Evolutionary conservation across 1,140 invertebrate species (phyloP), one percentile per base, ranked within the genome.

Genomic region (Drosophila melanica): DNA sequence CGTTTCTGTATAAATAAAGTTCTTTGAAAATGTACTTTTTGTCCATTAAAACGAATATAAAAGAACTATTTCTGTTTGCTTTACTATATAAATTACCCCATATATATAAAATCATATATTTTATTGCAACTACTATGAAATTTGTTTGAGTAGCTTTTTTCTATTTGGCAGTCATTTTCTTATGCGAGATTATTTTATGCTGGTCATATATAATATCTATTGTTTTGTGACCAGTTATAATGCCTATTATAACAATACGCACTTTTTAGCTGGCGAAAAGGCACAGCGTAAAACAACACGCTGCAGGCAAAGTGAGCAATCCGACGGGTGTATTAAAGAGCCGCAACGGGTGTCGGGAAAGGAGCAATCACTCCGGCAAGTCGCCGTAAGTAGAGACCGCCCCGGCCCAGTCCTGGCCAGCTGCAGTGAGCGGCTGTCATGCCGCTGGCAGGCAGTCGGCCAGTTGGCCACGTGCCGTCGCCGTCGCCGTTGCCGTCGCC

Each of bases 251-350:
- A 84, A 73, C 76, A 78, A 89, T 84, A 89, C 79, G 77, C 66
- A 70, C 72, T 81, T 77, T 71, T 60, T 27, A 53, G 47, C n/a
- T 5, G 10, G 10, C 65, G 54, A 62, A 78, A 79, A 48, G 77
- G 55, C 68, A 50, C 42, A 27, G 33, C 44, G 16, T 53, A 53
- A 66, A 65, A 60, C 44, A 57, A 62, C 64, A 45, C 42, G 82
- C 84, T 78, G 59, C 63, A 59, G 80, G 84, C 69, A 7, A 86
- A 79, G 55, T 77, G 85, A 84, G 85, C 84, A 90, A 78, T 89
- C 63, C 62, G 18, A 37, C 8, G 20, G 14, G 30, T 39, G 53
- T 75, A 87, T 81, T 87, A 79, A 87, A 79, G 81, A 87, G 76
- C 85, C 73, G 73, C 67, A 70, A 79, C 50, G 63, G 39, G 50